Conservation (phyloP, 2,797 vertebrate species). For the Alfaro cultratus region DNA sequence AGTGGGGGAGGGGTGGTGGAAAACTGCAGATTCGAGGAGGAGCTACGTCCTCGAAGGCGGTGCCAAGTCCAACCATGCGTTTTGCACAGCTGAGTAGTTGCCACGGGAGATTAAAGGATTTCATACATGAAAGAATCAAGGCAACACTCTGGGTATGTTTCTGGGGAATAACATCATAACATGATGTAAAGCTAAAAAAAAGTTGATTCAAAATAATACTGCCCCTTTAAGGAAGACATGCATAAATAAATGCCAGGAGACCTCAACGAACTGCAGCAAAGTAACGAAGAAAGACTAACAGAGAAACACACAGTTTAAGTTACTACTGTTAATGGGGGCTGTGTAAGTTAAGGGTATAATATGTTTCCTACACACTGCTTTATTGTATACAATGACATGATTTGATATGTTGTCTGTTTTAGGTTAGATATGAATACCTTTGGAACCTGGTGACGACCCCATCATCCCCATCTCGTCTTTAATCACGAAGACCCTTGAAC, state of each 20-base stretch:
- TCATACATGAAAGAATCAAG: too few relatives aligned
- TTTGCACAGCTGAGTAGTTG: too few relatives aligned
- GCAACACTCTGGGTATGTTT: too few relatives aligned
- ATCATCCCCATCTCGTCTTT: background rate
- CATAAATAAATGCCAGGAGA: background rate
- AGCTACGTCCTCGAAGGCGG: too few relatives aligned
- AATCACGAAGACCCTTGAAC: background rate
- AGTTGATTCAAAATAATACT: too few relatives aligned
- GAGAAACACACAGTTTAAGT: background rate
- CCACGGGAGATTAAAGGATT: too few relatives aligned
- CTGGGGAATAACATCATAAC: too few relatives aligned
- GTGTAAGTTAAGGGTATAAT: background rate
- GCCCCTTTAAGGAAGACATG: background rate
- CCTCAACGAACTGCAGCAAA: background rate
- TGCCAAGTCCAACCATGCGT: too few relatives aligned
- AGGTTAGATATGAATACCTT: background rate
- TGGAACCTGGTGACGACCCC: background rate
- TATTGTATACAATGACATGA: background rate
- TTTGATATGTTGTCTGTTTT: background rate
- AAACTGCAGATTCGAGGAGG: too few relatives aligned
- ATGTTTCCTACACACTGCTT: background rate
- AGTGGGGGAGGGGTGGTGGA: too few relatives aligned
- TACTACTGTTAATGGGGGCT: background rate
- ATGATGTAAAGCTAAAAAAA: too few relatives aligned
- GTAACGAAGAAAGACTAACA: background rate